Base-by-base conservation (phyloP, 2,888 invertebrate species). In the Diaprepes abbreviatus region DNA sequence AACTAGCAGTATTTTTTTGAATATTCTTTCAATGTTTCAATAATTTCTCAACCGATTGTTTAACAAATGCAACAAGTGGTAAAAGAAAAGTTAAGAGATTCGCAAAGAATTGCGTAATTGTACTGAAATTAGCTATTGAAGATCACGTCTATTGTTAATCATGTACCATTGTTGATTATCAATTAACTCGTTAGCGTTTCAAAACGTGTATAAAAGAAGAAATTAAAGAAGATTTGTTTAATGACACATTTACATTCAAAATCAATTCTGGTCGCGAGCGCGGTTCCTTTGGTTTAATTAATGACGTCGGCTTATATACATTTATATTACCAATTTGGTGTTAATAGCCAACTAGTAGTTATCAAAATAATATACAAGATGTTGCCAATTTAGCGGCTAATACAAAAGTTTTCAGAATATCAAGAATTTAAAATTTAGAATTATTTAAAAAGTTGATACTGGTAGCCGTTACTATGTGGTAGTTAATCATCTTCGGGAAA, bases 141-240 rank as follows among this genome's bases (percentile, higher is more conserved):
- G 45, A 45, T 24, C 45, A 45, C 45, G 45, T 45, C 16, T 12
- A 45, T 45, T 45, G 24, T 45, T 45, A 45, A 24, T 43, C n/a
- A 43, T 4, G 24, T 45, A 45, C 24, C 24, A 12, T 45, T 45
- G 45, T 45, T 45, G 45, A 45, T 45, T 45, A n/a, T 12, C 21
- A 45, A 45, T 45, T 21, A 45, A 7, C n/a, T n/a, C n/a, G 21
- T 21, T 5, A 14, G 6, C 9, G 43, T 17, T 40, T 17, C 14
- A 36, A 40, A 1, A 17, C 12, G 16, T 5, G 17, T 17, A 21
- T 21, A 16, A 45, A 21, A 21, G 21, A 45, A n/a, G 19, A 21
- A 21, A n/a, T 9, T 21, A 21, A 19, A n/a, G 21, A 45, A 19
- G 43, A 10, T 45, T 45, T 21, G 21, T 21, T 45, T 14, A 12